A percentile compares a stretch with the other conserved stretches of the same genome.
phyloP scores from a whole-genome alignment of 2,797 vertebrate genomes.

The Neosalanx taihuensis region DNA sequence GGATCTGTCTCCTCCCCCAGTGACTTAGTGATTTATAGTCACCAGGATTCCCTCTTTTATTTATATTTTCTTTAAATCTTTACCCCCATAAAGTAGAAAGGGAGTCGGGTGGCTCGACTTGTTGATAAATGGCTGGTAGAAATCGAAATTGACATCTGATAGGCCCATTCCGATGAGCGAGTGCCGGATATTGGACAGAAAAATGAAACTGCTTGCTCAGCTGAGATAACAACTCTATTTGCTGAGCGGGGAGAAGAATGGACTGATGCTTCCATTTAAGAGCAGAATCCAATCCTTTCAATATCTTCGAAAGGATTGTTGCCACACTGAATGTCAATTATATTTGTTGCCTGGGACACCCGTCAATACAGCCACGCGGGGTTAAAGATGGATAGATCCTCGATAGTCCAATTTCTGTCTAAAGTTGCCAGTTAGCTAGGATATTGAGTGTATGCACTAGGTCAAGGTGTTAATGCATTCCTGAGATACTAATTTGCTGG shows the following conservation, averaged over 20 bases:
- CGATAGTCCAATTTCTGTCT: constrained; percentile 36
- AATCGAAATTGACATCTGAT: constrained; percentile 41
- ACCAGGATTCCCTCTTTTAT: background rate
- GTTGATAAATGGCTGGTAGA: constrained; percentile 47
- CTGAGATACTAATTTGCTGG: background rate
- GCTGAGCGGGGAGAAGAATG: constrained; percentile 36
- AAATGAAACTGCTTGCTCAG: constrained; percentile 52
- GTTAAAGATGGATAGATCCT: constrained; percentile 19
- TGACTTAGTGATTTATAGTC: constrained; percentile 44
- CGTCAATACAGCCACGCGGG: constrained; percentile 32
- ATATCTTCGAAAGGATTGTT: constrained; percentile 12
- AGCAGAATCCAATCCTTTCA: constrained; percentile 35
- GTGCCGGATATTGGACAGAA: constrained; percentile 45
- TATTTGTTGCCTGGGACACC: constrained; percentile 17
- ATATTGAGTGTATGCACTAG: constrained; percentile 21
- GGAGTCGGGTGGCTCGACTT: constrained; percentile 8
- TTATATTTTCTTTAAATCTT: constrained; percentile 1
- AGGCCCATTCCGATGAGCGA: constrained; percentile 30
- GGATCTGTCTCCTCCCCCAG: background rate
- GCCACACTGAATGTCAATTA: constrained; percentile 40
- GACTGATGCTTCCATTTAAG: constrained; percentile 39
- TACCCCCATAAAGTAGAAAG: background rate
- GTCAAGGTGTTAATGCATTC: constrained; percentile 18
- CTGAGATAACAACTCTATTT: constrained; percentile 59
- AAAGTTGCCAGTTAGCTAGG: constrained; percentile 34